Evolutionary conservation across 2,888 invertebrate species (phyloP).

Genomic region (Eustalomyia histrio): DNA sequence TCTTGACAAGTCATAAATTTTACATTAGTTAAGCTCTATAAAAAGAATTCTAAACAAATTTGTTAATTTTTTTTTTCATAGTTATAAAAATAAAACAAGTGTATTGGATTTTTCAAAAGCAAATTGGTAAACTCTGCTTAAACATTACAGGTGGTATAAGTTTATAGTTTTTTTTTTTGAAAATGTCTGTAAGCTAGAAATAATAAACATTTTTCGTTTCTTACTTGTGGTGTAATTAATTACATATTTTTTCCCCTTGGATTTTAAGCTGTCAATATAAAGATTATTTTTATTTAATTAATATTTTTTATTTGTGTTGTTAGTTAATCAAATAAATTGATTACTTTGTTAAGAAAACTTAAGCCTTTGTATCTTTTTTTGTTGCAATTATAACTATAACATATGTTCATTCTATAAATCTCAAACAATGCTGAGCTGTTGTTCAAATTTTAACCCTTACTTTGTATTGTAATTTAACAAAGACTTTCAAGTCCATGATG

Average conservation of each 20-base stretch:
- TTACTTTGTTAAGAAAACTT: slow-evolving; percentile 52
- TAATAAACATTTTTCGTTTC: neutral
- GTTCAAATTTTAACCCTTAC: slow-evolving; percentile 38
- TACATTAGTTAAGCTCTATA: slow-evolving; percentile 50
- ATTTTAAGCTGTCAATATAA: slow-evolving; percentile 63
- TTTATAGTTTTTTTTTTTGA: neutral
- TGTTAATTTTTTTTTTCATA: slow-evolving; percentile 18
- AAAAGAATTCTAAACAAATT: slow-evolving; percentile 20
- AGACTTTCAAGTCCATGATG: slow-evolving; percentile 32
- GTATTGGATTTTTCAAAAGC: neutral
- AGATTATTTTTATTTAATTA: slow-evolving; percentile 67
- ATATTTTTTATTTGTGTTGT: slow-evolving; percentile 31
- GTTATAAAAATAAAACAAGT: slow-evolving; percentile 1
- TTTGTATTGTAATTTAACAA: slow-evolving; percentile 3
- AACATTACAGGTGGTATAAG: slow-evolving; percentile 14
- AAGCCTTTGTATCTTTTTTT: slow-evolving; percentile 24
- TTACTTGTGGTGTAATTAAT: slow-evolving; percentile 45
- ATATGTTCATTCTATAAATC: slow-evolving; percentile 29
- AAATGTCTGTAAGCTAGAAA: neutral
- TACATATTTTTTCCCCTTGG: slow-evolving; percentile 27
- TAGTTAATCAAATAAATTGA: slow-evolving; percentile 58
- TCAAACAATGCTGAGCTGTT: neutral
- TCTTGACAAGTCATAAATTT: slow-evolving; percentile 57
- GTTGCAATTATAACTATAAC: slow-evolving; percentile 39
- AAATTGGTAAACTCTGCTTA: neutral